A percentile compares a stretch with the other conserved stretches of the same genome.
Evolutionary conservation across 2,797 vertebrate genomes (phyloP).

Genomic region (Phaenicophaeus curvirostris): DNA sequence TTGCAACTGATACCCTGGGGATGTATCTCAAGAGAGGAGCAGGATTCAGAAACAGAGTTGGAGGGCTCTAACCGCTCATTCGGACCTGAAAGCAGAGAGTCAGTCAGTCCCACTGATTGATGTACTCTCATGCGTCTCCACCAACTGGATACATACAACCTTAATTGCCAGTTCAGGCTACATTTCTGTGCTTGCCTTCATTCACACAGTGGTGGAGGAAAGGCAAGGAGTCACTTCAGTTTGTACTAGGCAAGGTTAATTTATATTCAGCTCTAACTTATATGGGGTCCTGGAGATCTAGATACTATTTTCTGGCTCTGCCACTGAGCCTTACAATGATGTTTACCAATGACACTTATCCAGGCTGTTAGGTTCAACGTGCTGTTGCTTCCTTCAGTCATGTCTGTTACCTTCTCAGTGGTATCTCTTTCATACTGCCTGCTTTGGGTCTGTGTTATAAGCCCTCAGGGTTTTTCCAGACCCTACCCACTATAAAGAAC

Average conservation of each 20-base stretch:
- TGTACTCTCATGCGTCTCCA: background rate
- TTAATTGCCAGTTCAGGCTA: background rate
- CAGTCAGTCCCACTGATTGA: background rate
- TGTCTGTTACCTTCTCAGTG: background rate
- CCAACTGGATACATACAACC: accelerated
- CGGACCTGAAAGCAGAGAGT: background rate
- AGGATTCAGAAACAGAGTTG: background rate
- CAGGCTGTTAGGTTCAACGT: background rate
- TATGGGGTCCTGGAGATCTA: background rate
- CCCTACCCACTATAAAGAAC: background rate
- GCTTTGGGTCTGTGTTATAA: background rate
- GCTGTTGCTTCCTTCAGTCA: background rate
- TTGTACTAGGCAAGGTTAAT: background rate
- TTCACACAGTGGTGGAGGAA: background rate
- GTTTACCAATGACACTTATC: background rate
- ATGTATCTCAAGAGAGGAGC: background rate
- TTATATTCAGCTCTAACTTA: background rate
- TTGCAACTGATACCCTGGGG: background rate
- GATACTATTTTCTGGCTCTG: background rate
- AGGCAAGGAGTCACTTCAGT: background rate
- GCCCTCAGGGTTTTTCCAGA: background rate
- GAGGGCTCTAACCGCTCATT: background rate
- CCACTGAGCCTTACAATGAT: background rate
- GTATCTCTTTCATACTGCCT: background rate
- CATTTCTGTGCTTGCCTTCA: background rate